Conservation (phyloP, 2,113 vertebrate genomes). For the Rhizomys pruinosus region DNA sequence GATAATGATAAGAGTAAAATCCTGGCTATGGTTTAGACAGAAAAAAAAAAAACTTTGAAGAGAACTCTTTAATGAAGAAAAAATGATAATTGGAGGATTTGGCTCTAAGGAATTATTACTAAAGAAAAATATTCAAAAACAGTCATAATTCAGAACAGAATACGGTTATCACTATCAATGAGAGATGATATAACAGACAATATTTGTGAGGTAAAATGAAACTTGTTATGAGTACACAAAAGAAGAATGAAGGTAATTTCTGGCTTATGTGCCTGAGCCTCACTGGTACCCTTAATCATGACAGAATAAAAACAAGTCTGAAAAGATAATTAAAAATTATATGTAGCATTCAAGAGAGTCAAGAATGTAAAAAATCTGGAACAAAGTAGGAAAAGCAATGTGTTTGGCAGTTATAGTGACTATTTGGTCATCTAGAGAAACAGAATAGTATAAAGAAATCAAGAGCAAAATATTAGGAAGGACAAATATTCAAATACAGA, state of each 20-base stretch:
- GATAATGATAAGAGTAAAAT: constrained; percentile 43
- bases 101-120: constrained; percentile 13
- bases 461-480: constrained; percentile 3
- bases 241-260: neutral
- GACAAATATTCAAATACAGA: constrained; percentile 1
- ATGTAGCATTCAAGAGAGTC: neutral
- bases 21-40: constrained; percentile 35
- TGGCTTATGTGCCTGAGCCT: neutral
- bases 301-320: constrained; percentile 36
- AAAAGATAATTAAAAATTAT: constrained; percentile 6
- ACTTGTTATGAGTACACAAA: neutral
- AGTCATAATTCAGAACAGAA: constrained; percentile 40
- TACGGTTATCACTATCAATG: neutral
- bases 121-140: constrained; percentile 25
- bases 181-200: neutral
- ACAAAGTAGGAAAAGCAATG: constrained; percentile 10
- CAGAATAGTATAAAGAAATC: neutral
- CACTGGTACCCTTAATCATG: neutral
- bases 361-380: neutral
- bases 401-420: neutral
- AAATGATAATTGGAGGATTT: neutral
- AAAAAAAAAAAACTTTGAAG: constrained; percentile 25
- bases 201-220: neutral
- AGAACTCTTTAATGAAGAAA: constrained; percentile 24
- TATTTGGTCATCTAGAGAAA: constrained; percentile 43